These are phyloP conservation scores for Meganola albula DNA, from an alignment of 2,888 invertebrate species.

Conservation along the genomic window DNA sequence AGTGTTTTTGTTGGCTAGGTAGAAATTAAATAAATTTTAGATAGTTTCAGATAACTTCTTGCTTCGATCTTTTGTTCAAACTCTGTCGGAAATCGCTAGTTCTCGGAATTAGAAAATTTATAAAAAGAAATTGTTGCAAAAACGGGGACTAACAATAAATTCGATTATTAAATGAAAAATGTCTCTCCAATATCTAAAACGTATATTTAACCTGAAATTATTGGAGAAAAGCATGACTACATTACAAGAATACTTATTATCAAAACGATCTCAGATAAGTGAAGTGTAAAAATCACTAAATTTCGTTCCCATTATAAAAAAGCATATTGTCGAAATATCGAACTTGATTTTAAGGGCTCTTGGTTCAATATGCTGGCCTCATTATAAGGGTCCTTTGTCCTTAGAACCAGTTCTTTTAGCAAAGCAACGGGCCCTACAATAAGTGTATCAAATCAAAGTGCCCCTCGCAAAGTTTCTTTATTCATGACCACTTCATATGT, in stretches of 20 bases:
- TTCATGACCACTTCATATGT: constrained; percentile 60
- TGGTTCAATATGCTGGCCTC: constrained; percentile 72
- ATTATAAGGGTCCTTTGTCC: constrained; percentile 76
- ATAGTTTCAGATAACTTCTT: neutral
- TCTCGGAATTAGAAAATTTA: too few relatives aligned
- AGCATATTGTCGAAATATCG: constrained; percentile 63
- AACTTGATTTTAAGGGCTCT: constrained; percentile 64
- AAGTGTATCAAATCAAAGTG: constrained; percentile 73
- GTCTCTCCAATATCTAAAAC: too few relatives aligned
- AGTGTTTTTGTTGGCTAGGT: constrained; percentile 1
- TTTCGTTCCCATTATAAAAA: constrained; percentile 55
- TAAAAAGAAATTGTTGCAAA: constrained; percentile 2
- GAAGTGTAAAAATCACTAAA: constrained; percentile 40
- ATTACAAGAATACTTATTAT: too few relatives aligned
- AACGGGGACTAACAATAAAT: too few relatives aligned
- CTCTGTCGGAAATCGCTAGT: neutral
- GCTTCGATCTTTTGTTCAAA: neutral
- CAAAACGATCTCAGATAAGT: constrained; percentile 25
- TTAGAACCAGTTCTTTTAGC: constrained; percentile 72
- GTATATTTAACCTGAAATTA: too few relatives aligned
- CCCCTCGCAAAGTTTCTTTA: constrained; percentile 61
- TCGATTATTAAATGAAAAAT: too few relatives aligned
- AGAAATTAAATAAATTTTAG: neutral
- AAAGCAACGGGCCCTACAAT: constrained; percentile 49
- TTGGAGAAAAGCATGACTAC: too few relatives aligned